phyloP scores from a whole-genome alignment of 2,113 vertebrate genomes.

The Pomatostomus ruficeps region DNA sequence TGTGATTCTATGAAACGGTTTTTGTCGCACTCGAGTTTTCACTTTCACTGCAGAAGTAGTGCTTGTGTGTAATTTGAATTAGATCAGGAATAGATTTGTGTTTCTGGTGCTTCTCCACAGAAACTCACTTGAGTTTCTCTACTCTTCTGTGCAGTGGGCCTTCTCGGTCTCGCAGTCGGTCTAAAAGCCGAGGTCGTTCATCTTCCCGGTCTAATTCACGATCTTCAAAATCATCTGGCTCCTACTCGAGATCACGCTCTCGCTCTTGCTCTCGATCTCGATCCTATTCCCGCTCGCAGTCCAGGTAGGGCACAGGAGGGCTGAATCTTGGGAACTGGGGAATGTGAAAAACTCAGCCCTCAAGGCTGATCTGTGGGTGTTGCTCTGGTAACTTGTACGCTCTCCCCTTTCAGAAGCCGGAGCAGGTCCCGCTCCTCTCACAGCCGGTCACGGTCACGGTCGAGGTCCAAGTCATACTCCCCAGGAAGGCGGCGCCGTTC shows the following conservation, averaged over 20 bases:
- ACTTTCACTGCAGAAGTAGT: neutral
- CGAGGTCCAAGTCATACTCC: constrained; percentile 81
- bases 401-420: constrained; percentile 73
- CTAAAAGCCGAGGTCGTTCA: constrained; percentile 89
- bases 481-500: constrained; percentile 78
- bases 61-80: neutral
- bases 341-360: accelerated
- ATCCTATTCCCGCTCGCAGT: constrained; percentile 89
- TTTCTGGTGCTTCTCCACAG: neutral
- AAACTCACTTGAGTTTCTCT: neutral
- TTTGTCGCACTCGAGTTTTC: neutral
- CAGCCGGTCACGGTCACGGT: constrained; percentile 83
- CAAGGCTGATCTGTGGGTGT: accelerated
- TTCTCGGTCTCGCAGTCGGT: constrained; percentile 84
- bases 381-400: accelerated
- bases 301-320: constrained; percentile 71
- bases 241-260: constrained; percentile 84
- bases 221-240: constrained; percentile 91
- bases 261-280: constrained; percentile 80
- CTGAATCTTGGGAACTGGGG: neutral
- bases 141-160: constrained; percentile 64
- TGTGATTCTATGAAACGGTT: neutral
- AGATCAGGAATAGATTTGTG: neutral
- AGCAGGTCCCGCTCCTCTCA: constrained; percentile 86
- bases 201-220: constrained; percentile 88